A percentile compares a stretch with the other conserved stretches of the same genome.
phyloP scores from a whole-genome alignment of 2,888 invertebrate genomes.

The Monochamus alternatus region DNA sequence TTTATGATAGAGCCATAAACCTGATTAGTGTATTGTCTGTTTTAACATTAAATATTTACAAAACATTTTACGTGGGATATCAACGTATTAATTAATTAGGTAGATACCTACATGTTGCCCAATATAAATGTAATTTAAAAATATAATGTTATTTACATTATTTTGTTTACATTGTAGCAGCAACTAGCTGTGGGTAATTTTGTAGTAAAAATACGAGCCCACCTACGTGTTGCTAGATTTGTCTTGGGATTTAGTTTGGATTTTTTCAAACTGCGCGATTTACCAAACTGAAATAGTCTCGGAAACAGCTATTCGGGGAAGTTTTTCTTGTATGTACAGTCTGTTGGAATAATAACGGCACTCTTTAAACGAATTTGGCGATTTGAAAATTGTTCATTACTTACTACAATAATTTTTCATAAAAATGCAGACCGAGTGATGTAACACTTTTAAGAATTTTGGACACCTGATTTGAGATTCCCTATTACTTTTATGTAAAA shows the following conservation, averaged over 20 bases:
- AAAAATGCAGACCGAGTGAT: too few relatives aligned
- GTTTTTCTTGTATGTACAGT: too few relatives aligned
- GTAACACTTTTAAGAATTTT: too few relatives aligned
- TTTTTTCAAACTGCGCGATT: too few relatives aligned
- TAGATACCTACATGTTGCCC: neutral
- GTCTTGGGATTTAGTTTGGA: neutral
- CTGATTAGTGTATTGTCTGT: conserved; percentile 19
- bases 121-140: neutral
- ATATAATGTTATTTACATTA: neutral
- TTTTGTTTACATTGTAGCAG: neutral
- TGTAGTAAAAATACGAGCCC: neutral
- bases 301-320: too few relatives aligned
- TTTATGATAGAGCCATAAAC: conserved; percentile 16
- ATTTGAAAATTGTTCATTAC: too few relatives aligned
- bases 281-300: too few relatives aligned
- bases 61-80: conserved; percentile 7
- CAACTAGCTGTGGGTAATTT: neutral
- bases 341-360: too few relatives aligned
- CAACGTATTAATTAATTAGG: neutral
- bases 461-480: too few relatives aligned
- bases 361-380: too few relatives aligned
- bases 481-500: too few relatives aligned
- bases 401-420: too few relatives aligned
- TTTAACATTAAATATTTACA: conserved; percentile 18
- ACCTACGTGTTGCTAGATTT: neutral